A percentile compares a stretch with the other conserved stretches of the same genome.
These are phyloP conservation scores for Pipistrellus kuhlii DNA, from an alignment of 2,797 vertebrate species.

Conservation along the genomic window DNA sequence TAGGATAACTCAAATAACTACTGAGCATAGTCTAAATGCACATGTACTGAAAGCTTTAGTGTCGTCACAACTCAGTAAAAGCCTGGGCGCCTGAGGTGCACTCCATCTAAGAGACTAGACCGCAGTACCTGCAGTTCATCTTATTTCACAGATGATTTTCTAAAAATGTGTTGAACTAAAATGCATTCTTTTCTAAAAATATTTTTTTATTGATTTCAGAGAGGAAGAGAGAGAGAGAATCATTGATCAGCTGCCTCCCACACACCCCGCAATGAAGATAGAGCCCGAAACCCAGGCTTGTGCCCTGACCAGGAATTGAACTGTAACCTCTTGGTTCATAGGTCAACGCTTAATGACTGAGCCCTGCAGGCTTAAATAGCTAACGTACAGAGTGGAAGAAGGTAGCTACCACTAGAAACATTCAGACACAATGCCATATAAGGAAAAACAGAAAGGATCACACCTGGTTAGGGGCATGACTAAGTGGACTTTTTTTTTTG, in stretches of 20 bases:
- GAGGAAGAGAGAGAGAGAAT: no score
- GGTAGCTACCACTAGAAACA: neutral
- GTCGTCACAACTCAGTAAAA: neutral
- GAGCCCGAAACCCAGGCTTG: no score
- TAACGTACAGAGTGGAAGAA: neutral
- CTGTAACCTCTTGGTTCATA: no score
- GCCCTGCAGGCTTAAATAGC: neutral
- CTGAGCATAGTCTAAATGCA: neutral
- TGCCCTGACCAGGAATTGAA: no score
- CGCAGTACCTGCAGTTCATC: neutral
- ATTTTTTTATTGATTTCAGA: no score
- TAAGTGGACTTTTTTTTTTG: neutral
- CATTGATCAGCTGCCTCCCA: no score
- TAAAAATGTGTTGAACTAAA: constrained; percentile 8
- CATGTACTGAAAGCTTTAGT: neutral
- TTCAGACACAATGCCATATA: neutral
- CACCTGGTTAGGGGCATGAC: fast-evolving
- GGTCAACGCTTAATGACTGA: no score
- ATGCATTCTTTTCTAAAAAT: neutral
- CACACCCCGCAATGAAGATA: no score
- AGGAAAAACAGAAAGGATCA: neutral
- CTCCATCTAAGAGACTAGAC: neutral
- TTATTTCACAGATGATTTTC: neutral
- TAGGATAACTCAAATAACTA: neutral
- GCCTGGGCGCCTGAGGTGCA: fast-evolving